Conservation (phyloP, 2,888 invertebrate genomes). For the Tinea pellionella region DNA sequence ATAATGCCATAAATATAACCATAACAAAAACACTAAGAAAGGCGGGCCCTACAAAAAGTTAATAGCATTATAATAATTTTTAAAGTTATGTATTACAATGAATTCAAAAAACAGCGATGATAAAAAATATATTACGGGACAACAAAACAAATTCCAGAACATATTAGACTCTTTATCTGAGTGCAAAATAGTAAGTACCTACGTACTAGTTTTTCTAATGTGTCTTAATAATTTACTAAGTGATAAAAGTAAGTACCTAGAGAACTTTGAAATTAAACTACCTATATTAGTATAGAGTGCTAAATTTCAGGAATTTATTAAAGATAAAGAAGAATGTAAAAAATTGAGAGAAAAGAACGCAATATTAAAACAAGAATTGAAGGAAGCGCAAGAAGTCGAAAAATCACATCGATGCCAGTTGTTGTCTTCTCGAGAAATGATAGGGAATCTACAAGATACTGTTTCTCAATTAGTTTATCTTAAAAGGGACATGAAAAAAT, state of each 20-base stretch:
- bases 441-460: conserved; percentile 54
- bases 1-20: too few relatives aligned
- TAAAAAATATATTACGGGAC: not conserved
- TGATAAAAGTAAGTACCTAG: too few relatives aligned
- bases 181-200: conserved; percentile 46
- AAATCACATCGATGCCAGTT: conserved; percentile 57
- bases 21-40: too few relatives aligned
- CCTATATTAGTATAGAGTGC: not conserved
- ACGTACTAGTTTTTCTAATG: too few relatives aligned
- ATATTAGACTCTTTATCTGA: conserved; percentile 39
- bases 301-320: conserved; percentile 33
- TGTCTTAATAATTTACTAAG: too few relatives aligned
- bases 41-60: too few relatives aligned
- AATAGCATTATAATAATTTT: too few relatives aligned
- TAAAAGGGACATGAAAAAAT: conserved; percentile 47
- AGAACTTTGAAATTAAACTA: too few relatives aligned
- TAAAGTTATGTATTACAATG: not conserved
- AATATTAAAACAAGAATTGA: conserved; percentile 45
- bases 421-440: conserved; percentile 53
- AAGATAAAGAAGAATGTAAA: conserved; percentile 43
- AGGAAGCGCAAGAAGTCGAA: conserved; percentile 47
- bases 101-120: not conserved
- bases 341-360: conserved; percentile 39
- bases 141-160: conserved; percentile 36
- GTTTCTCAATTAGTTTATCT: conserved; percentile 53